A percentile compares a stretch with the other conserved stretches of the same genome.
Conservation (phyloP, 2,113 vertebrate genomes). For the Saccopteryx leptura region DNA sequence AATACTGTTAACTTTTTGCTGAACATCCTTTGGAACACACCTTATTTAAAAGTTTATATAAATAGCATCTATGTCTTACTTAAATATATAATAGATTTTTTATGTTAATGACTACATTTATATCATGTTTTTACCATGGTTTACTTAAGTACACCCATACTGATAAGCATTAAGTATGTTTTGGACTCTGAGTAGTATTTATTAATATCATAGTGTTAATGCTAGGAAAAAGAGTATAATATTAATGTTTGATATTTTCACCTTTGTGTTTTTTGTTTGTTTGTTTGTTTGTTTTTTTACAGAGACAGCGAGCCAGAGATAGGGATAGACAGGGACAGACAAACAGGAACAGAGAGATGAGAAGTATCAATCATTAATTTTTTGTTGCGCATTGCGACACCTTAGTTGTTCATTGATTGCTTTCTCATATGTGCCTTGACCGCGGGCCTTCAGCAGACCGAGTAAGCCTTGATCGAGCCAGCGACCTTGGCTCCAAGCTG, state of each 20-base stretch:
- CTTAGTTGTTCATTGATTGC: no score
- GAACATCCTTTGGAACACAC: not conserved
- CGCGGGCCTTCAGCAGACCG: no score
- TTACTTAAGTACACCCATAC: conserved; percentile 28
- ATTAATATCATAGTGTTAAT: conserved; percentile 26
- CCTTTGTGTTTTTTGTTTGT: not conserved
- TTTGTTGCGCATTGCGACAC: no score
- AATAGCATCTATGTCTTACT: not conserved
- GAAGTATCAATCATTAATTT: no score
- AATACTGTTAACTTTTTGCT: not conserved
- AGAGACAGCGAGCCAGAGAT: no score
- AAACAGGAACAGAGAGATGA: no score
- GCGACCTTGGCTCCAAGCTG: no score
- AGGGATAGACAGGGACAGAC: no score
- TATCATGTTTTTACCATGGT: conserved; percentile 31
- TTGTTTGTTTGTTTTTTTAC: no score
- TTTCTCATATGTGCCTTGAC: no score
- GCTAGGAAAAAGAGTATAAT: not conserved
- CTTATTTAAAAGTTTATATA: conserved; percentile 48
- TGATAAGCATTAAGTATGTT: conserved; percentile 51
- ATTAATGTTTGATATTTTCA: conserved; percentile 31
- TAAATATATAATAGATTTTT: not conserved
- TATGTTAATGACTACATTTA: conserved; percentile 13
- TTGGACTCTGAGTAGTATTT: conserved; percentile 33
- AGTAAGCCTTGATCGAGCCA: no score